Evolutionary conservation across 2,888 invertebrate species (phyloP), one percentile per base, ranked within the genome.

Genomic region (Ornithoptera alexandrae): DNA sequence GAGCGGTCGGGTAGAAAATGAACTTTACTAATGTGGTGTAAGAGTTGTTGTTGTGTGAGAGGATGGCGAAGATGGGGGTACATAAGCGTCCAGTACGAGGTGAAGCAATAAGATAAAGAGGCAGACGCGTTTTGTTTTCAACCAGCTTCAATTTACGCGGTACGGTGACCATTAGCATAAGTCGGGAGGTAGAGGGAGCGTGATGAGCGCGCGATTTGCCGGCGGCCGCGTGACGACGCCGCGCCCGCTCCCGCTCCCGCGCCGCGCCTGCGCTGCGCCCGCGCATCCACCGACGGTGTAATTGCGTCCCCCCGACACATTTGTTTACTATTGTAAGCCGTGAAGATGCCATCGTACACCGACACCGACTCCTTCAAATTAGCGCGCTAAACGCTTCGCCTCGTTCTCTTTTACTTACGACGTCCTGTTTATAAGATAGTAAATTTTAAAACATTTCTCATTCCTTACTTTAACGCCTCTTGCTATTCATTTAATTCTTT

Each of bases 321-420:
- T 92, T 90, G 91, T 91, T 91, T 88, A 89, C 89, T 89, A 90
- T 90, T 89, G 90, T 88, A 89, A 87, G 88, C 91, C 88, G 89
- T 87, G 90, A 90, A 92, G 92, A 92, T 92, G 88, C 87, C 89
- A 90, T 92, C 91, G 85, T 84, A 75, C 79, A 77, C 79, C 84
- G 74, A 87, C 87, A 86, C 87, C 79, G 82, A 81, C 85, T 86
- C 82, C 83, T 87, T 88, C 87, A 89, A 91, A 92, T 92, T 92
- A 92, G 91, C 86, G 78, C 81, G 76, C 85, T 88, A 79, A 79
- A 78, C 78, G 78, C 76, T 77, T 72, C 72, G 73, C 72, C 76
- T 76, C 72, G 73, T 71, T 72, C 73, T 68, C 58, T 71, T 74
- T 73, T 74, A 70, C 64, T 75, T 76, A 77, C 74, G 73, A 72